Percentiles rank a stretch among this genome's conserved stretches.
Conservation (phyloP, 2,113 vertebrate species). For the Halcyon malimbica region DNA sequence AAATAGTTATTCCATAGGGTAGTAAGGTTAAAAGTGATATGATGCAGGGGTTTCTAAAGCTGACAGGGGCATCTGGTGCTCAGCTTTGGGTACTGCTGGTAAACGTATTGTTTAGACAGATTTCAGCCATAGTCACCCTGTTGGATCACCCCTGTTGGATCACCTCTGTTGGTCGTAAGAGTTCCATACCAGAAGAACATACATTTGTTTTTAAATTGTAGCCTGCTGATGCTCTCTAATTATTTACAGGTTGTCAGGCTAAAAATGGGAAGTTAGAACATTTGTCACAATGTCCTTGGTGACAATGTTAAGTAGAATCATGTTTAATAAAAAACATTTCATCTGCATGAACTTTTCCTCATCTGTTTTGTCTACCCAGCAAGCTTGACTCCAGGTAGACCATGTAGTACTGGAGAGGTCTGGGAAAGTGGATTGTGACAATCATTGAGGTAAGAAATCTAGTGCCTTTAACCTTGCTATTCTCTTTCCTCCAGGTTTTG, state of each 20-base stretch:
- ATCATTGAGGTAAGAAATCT: not conserved
- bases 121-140: not conserved
- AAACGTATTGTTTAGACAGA: not conserved
- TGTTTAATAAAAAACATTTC: not conserved
- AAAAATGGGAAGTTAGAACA: not conserved
- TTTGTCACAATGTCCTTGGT: not conserved
- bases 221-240: rapidly evolving
- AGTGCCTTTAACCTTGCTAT: not conserved
- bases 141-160: not conserved
- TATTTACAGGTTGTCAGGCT: not conserved
- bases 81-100: not conserved
- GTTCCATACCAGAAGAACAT: not conserved
- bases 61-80: constrained; percentile 49
- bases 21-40: constrained; percentile 10
- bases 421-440: not conserved
- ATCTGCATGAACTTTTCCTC: rapidly evolving
- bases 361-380: not conserved
- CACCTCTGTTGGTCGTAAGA: not conserved
- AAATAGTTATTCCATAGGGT: constrained; percentile 16
- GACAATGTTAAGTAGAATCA: not conserved
- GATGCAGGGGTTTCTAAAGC: not conserved
- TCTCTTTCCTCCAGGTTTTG: not conserved
- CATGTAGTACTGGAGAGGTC: not conserved
- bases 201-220: not conserved
- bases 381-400: not conserved